These are phyloP conservation scores for Phorcus lineatus DNA, from an alignment of 2,888 invertebrate species.

Conservation along the genomic window DNA sequence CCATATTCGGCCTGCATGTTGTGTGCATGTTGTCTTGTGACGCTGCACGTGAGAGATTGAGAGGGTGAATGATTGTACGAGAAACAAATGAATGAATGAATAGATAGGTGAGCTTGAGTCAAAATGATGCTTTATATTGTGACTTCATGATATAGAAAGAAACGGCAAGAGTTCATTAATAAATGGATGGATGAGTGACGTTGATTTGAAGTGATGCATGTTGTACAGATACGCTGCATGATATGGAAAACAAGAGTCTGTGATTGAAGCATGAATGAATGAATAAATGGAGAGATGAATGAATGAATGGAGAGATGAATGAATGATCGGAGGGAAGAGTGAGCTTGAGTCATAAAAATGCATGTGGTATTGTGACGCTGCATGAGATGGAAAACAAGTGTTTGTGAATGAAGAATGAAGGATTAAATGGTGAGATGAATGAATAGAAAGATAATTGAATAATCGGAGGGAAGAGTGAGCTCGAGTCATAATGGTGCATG, in stretches of 20 bases:
- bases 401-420: neutral
- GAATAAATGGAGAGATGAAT: neutral
- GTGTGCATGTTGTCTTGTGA: constrained; percentile 2
- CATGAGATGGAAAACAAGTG: neutral
- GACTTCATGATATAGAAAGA: too few species aligned
- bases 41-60: neutral
- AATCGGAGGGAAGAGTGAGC: neutral
- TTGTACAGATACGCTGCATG: too few species aligned
- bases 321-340: neutral
- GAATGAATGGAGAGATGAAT: neutral
- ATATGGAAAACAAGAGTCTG: neutral
- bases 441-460: neutral
- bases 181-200: too few species aligned
- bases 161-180: too few species aligned
- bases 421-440: neutral
- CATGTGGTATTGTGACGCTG: neutral
- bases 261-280: neutral
- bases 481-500: neutral
- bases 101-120: too few species aligned
- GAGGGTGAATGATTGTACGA: neutral
- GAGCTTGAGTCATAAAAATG: neutral
- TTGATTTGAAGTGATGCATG: too few species aligned
- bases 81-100: too few species aligned
- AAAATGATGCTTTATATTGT: too few species aligned
- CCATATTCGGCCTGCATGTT: neutral